Conservation (phyloP, 2,888 invertebrate species). For the Alentia gelatinosa region DNA sequence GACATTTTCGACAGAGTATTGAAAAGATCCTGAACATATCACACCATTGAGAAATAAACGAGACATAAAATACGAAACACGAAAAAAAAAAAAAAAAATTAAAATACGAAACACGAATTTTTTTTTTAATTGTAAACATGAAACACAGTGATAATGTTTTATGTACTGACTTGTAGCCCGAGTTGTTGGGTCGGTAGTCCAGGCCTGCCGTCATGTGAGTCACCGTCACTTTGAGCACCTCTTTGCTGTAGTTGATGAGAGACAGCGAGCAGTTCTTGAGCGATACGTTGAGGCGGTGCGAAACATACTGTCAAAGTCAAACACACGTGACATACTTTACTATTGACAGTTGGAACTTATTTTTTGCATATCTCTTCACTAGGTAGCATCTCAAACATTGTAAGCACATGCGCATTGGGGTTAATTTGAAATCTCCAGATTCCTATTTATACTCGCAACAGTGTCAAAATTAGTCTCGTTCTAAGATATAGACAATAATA, state of each 20-base stretch:
- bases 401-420: not conserved
- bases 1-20: too few relatives aligned
- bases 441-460: too few relatives aligned
- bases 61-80: too few relatives aligned
- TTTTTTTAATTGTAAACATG: too few relatives aligned
- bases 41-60: too few relatives aligned
- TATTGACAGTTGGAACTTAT: not conserved
- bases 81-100: too few relatives aligned
- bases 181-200: constrained; percentile 86
- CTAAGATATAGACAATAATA: too few relatives aligned
- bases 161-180: constrained; percentile 83
- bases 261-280: constrained; percentile 88
- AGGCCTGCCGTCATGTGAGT: constrained; percentile 87
- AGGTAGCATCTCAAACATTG: not conserved
- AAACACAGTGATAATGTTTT: too few relatives aligned
- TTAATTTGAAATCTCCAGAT: too few relatives aligned
- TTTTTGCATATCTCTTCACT: not conserved
- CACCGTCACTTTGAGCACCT: constrained; percentile 87
- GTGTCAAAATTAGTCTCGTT: too few relatives aligned
- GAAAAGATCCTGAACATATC: too few relatives aligned
- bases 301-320: constrained; percentile 82
- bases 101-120: too few relatives aligned
- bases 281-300: constrained; percentile 89
- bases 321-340: not conserved
- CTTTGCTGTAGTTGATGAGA: constrained; percentile 86